Conservation (phyloP, 2,888 invertebrate species). For the Protophormia terraenovae region DNA sequence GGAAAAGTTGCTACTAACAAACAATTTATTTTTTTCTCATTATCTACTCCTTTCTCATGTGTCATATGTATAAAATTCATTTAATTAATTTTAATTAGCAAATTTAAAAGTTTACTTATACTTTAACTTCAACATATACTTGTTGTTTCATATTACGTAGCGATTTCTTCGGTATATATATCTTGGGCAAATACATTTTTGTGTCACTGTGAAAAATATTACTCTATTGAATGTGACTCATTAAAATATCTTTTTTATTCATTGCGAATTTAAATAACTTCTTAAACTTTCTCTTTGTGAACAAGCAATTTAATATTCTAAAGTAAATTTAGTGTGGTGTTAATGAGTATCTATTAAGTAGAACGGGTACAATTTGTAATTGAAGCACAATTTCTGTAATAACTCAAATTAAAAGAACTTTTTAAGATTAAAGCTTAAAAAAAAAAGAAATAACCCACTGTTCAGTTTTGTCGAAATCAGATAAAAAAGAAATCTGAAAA, state of each 20-base stretch:
- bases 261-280: background rate
- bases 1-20: background rate
- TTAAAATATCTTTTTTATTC: background rate
- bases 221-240: background rate
- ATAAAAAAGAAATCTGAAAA: too few relatives aligned
- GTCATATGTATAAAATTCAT: background rate
- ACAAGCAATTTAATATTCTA: too few relatives aligned
- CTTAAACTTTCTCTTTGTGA: background rate
- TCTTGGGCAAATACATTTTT: background rate
- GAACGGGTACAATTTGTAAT: background rate
- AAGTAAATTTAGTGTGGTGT: background rate
- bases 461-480: background rate
- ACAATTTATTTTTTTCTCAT: background rate
- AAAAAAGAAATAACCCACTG: background rate
- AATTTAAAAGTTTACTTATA: constrained; percentile 18
- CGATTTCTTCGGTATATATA: background rate
- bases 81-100: constrained; percentile 25
- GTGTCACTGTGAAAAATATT: background rate
- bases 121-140: background rate
- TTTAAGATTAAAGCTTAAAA: background rate
- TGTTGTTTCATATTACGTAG: background rate
- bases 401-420: background rate
- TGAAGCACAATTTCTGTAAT: background rate
- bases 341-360: too few relatives aligned
- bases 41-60: background rate